A percentile compares a stretch with the other conserved stretches of the same genome.
phyloP scores from a whole-genome alignment of 2,113 vertebrate species.

The Cochlearius cochlearius region DNA sequence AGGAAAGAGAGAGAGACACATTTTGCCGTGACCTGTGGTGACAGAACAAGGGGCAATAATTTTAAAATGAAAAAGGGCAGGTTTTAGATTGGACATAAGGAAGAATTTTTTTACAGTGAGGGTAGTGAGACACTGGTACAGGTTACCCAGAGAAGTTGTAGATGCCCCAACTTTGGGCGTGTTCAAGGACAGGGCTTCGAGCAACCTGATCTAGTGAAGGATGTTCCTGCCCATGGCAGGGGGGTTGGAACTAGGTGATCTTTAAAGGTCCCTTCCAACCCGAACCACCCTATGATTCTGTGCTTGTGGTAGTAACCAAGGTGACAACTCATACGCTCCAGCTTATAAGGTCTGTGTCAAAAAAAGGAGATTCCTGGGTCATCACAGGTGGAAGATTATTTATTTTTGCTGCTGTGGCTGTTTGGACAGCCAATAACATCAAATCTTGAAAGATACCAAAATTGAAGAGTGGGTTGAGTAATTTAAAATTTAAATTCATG shows the following conservation, averaged over 20 bases:
- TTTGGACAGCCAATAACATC: neutral
- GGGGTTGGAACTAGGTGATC: neutral
- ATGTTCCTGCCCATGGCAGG: neutral
- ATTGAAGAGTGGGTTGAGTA: neutral
- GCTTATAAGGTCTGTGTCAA: neutral
- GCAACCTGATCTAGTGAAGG: neutral
- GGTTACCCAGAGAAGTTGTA: neutral
- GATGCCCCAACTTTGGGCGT: neutral
- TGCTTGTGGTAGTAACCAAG: neutral
- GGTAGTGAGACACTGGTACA: neutral
- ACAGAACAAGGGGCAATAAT: neutral
- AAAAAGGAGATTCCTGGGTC: neutral
- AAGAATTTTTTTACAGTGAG: neutral
- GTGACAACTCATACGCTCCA: neutral
- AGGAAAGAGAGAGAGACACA: neutral
- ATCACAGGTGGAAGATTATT: neutral
- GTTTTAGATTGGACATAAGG: neutral
- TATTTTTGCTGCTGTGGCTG: neutral
- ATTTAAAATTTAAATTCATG: slow-evolving; percentile 9
- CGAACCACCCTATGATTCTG: neutral
- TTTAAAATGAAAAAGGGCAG: neutral
- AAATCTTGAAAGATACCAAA: neutral
- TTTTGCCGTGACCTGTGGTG: neutral
- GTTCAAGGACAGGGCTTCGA: neutral
- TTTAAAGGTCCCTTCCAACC: neutral